These are phyloP conservation scores for Drosophila ogumai DNA, from an alignment of 1,140 invertebrate genomes.

Conservation along the genomic window DNA sequence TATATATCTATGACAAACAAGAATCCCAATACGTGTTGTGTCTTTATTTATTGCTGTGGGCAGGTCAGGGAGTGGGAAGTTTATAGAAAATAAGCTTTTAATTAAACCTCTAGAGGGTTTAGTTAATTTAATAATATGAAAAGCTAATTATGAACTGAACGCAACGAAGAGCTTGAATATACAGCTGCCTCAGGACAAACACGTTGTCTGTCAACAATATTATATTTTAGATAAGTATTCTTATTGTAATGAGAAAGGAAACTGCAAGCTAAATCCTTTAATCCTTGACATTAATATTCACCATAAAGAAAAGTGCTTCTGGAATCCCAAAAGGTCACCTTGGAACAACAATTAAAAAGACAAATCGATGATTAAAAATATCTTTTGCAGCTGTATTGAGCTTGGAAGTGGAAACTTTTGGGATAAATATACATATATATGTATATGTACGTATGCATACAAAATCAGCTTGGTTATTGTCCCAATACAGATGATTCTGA, in stretches of 20 bases:
- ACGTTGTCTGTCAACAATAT: too few species aligned
- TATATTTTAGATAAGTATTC: background rate
- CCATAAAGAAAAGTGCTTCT: background rate
- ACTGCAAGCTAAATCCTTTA: background rate
- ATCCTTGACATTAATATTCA: background rate
- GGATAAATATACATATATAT: background rate
- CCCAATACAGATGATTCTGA: background rate
- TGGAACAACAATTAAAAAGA: background rate
- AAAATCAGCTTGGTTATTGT: background rate
- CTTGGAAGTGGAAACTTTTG: background rate
- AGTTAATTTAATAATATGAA: background rate
- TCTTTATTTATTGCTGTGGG: background rate
- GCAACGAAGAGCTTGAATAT: background rate
- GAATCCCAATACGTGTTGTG: background rate
- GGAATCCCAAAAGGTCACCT: background rate
- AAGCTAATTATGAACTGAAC: background rate
- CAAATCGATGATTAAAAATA: background rate
- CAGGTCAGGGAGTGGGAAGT: background rate
- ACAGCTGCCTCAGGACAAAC: too few species aligned
- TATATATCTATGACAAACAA: slow-evolving; percentile 28
- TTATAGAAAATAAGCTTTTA: background rate
- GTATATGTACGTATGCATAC: too few species aligned
- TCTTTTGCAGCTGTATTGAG: background rate
- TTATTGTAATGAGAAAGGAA: too few species aligned
- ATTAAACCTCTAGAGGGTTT: too few species aligned